Percentiles rank a stretch among this genome's conserved stretches.
phyloP scores from a whole-genome alignment of 2,797 vertebrate species.

The Monodelphis domestica region DNA sequence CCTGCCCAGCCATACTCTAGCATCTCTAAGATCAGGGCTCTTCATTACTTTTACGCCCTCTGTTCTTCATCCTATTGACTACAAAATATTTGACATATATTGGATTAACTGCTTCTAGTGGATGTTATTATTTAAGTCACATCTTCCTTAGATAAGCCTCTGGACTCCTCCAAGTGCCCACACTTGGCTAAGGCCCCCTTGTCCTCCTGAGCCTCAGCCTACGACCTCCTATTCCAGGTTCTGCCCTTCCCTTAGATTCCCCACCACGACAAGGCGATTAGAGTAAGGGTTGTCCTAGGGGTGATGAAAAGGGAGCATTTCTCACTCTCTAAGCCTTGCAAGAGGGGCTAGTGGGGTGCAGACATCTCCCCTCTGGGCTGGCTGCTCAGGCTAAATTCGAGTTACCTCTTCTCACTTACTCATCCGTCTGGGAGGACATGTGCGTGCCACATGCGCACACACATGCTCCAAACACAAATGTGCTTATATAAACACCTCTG shows the following conservation, averaged over 20 bases:
- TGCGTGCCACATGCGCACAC: not conserved
- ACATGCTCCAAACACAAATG: not conserved
- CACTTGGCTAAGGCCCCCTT: not conserved
- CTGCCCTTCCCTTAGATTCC: not conserved
- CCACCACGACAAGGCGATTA: not conserved
- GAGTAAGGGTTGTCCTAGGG: not conserved
- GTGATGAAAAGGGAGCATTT: too few relatives aligned
- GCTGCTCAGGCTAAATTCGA: not conserved
- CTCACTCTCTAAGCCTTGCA: not conserved
- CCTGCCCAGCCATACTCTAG: too few relatives aligned
- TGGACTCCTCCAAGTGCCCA: not conserved
- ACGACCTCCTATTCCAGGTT: not conserved
- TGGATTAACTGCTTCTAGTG: fast-evolving
- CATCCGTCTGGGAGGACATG: not conserved
- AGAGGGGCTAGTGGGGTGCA: not conserved
- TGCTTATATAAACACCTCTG: not conserved
- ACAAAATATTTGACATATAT: not conserved
- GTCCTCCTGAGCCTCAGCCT: not conserved
- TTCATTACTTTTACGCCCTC: not conserved
- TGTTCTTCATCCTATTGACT: not conserved
- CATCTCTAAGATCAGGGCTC: too few relatives aligned
- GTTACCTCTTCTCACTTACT: too few relatives aligned
- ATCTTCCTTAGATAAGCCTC: not conserved
- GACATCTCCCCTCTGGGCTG: not conserved
- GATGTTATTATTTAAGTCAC: not conserved